phyloP scores from a whole-genome alignment of 2,113 vertebrate genomes.

The Halcyon senegalensis region DNA sequence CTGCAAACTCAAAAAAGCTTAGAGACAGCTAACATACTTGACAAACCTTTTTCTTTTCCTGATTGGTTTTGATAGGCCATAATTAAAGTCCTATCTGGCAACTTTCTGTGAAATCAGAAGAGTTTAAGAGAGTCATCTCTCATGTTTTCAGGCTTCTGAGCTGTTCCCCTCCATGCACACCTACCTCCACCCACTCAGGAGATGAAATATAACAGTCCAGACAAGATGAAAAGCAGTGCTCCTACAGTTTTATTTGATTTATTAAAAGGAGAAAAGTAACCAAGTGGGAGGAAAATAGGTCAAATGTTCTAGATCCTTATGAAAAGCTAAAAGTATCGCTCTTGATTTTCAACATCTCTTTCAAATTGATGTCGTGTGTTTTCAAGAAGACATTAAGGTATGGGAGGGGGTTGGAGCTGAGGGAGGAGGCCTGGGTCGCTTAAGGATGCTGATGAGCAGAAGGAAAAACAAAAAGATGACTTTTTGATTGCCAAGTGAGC shows the following conservation, averaged over 20 bases:
- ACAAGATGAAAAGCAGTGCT: constrained; percentile 58
- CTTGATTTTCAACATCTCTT: neutral
- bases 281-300: constrained; percentile 13
- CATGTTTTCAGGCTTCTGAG: constrained; percentile 44
- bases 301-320: neutral
- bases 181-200: constrained; percentile 10
- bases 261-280: constrained; percentile 55
- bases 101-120: constrained; percentile 33
- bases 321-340: neutral
- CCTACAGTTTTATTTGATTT: constrained; percentile 57
- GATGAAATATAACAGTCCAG: constrained; percentile 41
- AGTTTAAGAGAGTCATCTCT: constrained; percentile 59
- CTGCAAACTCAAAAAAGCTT: constrained; percentile 3
- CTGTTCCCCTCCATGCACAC: neutral
- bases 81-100: constrained; percentile 57
- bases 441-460: neutral
- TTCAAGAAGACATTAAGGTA: neutral
- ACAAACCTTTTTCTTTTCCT: constrained; percentile 32
- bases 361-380: neutral
- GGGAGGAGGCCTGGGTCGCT: neutral
- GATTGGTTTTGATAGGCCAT: constrained; percentile 55
- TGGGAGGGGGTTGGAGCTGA: neutral
- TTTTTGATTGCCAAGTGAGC: neutral
- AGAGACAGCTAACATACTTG: neutral
- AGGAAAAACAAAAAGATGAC: neutral